Base-by-base conservation (phyloP, 2,888 invertebrate species). In the Dione vanillae region DNA sequence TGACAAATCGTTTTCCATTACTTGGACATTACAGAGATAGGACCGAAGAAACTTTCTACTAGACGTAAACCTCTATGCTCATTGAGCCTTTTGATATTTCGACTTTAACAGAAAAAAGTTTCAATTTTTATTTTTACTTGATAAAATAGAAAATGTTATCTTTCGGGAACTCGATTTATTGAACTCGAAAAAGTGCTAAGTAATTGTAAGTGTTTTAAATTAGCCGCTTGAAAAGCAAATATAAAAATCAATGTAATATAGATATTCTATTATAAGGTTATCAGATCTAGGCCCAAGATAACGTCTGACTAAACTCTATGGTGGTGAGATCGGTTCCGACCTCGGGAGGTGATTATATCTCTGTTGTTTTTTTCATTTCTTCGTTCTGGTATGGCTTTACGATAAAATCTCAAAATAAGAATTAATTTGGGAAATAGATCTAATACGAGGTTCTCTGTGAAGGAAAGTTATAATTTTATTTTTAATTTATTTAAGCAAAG, bases 1-100 rank as follows among this genome's bases (percentile, higher is more conserved):
- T 62, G 52, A 69, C 62, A 47, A 62, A 69, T 62, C 67, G 59
- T 67, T 51, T 68, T 62, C 68, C 54, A 62, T 69, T 69, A 69
- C 41, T 62, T 45, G 27, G 62, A 62, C 52, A 20, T 68, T 68
- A 52, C 52, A n/a, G 27, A 69, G 68, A 62, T 68, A 51, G 43
- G 10, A 16, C 47, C 41, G 49, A 54, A 51, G 62, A 62, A 62
- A 69, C 47, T 69, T 59, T 47, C 56, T 27, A 35, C 27, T 59
- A 41, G 49, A 52, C 49, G 49, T 65, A 69, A 67, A 37, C 51
- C 43, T 41, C 52, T 61, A 52, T 61, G 61, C 16, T 41, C 59
- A 41, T 40, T 61, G 61, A 64, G 16, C 11, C 27, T 52, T 61
- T 62, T 54, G 52, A 62, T 62, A 62, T 45, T 45, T 45, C 12